Evolutionary conservation across 1,140 invertebrate species (phyloP), one percentile per base, ranked within the genome.

Genomic region (Drosophila azteca): DNA sequence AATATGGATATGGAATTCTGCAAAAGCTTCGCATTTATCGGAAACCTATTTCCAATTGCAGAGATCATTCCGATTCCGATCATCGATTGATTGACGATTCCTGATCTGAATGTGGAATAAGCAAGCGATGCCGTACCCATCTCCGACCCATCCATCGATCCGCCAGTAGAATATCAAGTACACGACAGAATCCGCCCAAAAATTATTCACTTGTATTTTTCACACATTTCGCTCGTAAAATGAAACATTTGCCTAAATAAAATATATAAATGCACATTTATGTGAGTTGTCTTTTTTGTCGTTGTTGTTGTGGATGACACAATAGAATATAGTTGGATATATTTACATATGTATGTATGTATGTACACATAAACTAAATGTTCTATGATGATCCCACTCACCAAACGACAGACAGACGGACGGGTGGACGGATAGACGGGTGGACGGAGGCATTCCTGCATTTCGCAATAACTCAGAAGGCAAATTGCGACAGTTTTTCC

Each of bases 391-490:
- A 13, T 39, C 80, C 76, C 79, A 79, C 75, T 54, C 61, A 43
- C 35, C 0, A 8, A 39, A 39, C 9, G 31, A 2, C 8, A 3
- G 20, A 41, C 52, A 51, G 43, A 39, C 20, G 43, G 45, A 22
- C 50, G n/a, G 41, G 8, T 24, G n/a, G 31, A 39, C 35, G 20
- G n/a, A 70, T n/a, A n/a, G 45, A 22, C 50, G n/a, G 41, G 8
- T 24, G n/a, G 31, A 39, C 35, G 20, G n/a, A 70, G 31, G n/a
- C 46, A 51, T 44, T 58, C 48, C 52, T 77, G 77, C 82, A 87
- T 82, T 82, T 87, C 78, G 82, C 72, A 82, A 88, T 87, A 81
- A 70, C 71, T 83, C 49, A 71, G 61, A 57, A 84, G 71, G 71
- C 65, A 62, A 85, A 85, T 87, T 85, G 81, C 78, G 81, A 85